Evolutionary conservation across 2,797 vertebrate species (phyloP).

Genomic region (Cuculus canorus): DNA sequence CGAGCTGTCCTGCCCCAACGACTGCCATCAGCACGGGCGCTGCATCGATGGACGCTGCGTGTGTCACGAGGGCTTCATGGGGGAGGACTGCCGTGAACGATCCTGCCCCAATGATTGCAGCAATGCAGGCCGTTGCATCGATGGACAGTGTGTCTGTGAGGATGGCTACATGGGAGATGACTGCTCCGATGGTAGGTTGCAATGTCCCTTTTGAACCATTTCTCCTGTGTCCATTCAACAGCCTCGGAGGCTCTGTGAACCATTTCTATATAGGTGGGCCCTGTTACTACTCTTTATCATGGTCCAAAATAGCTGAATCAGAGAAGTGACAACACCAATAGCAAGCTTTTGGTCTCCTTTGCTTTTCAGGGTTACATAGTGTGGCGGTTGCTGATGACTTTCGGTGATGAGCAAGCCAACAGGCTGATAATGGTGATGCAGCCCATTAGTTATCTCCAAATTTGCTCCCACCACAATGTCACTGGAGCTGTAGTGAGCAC

Average conservation of each 20-base stretch:
- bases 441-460: background rate
- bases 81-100: slow-evolving; percentile 82
- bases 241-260: background rate
- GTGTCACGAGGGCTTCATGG: slow-evolving; percentile 85
- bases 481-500: background rate
- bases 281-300: background rate
- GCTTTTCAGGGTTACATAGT: background rate
- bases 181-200: slow-evolving; percentile 82
- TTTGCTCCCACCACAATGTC: background rate
- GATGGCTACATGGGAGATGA: slow-evolving; percentile 86
- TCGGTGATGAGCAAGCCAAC: background rate
- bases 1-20: slow-evolving; percentile 58
- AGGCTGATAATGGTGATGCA: background rate
- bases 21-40: slow-evolving; percentile 45
- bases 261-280: accelerated
- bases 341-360: background rate
- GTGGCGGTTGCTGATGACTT: background rate
- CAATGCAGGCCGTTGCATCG: slow-evolving; percentile 82
- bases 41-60: slow-evolving; percentile 80
- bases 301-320: background rate
- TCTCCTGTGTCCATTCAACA: background rate
- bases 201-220: accelerated
- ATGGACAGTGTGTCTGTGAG: slow-evolving; percentile 86
- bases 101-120: slow-evolving; percentile 72
- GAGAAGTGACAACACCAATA: background rate